Evolutionary conservation across 2,797 vertebrate species (phyloP).

Genomic region (Pangasius larnaudii): DNA sequence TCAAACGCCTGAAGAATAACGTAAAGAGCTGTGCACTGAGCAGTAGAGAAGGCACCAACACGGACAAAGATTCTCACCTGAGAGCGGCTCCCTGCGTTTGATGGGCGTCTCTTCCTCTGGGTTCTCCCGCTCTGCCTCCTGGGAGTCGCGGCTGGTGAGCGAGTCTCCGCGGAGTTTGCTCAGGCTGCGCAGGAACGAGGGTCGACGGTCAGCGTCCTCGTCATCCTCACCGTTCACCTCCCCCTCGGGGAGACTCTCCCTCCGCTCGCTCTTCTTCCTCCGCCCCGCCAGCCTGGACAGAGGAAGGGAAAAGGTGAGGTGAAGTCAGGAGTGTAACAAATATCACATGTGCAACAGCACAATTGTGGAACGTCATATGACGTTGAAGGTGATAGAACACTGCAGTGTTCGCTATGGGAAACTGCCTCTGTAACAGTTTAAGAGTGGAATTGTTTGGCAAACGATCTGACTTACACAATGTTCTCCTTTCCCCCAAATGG

Average conservation of each 20-base stretch:
- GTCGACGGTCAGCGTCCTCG: constrained; percentile 70
- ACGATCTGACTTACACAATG: neutral
- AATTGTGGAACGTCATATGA: neutral
- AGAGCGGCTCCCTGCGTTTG: constrained; percentile 80
- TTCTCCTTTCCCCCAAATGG: neutral
- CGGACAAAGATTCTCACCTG: constrained; percentile 67
- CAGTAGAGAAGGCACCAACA: neutral
- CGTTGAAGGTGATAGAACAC: neutral
- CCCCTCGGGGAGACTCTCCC: constrained; percentile 78
- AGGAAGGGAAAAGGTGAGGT: neutral
- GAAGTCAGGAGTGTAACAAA: neutral
- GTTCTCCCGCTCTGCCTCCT: constrained; percentile 74
- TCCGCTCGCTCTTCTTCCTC: constrained; percentile 73
- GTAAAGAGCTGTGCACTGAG: neutral
- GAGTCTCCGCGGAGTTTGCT: constrained; percentile 80
- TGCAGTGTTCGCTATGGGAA: neutral
- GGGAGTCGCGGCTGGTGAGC: constrained; percentile 78
- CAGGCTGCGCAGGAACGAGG: constrained; percentile 83
- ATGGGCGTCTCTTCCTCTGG: constrained; percentile 72
- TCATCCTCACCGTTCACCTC: constrained; percentile 66
- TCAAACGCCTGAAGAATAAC: neutral
- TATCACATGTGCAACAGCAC: neutral
- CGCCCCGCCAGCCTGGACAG: constrained; percentile 74
- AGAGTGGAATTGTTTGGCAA: neutral
- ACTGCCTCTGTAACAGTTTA: neutral